Conservation (phyloP, 1,140 invertebrate genomes). For the Drosophila suzukii region DNA sequence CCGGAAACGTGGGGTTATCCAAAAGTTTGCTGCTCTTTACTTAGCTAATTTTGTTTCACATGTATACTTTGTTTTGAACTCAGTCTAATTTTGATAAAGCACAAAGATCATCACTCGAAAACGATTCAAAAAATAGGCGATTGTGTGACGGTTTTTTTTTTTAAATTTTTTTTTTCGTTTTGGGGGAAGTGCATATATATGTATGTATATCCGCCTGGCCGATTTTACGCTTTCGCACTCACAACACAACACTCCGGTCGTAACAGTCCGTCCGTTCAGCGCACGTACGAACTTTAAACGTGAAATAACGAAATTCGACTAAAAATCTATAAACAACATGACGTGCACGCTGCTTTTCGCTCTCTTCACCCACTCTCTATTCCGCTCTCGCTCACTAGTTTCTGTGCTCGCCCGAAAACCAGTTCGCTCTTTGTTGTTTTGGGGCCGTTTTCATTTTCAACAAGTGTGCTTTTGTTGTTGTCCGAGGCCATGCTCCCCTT, state of each 20-base stretch:
- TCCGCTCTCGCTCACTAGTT: conserved; percentile 35
- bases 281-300: conserved; percentile 80
- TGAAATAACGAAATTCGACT: conserved; percentile 84
- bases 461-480: conserved; percentile 83
- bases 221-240: conserved; percentile 49
- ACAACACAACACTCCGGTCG: conserved; percentile 55
- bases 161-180: background rate
- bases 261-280: conserved; percentile 70
- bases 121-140: conserved; percentile 31
- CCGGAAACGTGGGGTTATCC: conserved; percentile 10
- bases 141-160: background rate
- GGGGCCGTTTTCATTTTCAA: conserved; percentile 80
- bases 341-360: conserved; percentile 25
- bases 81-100: conserved; percentile 42
- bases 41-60: conserved; percentile 9
- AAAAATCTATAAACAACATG: conserved; percentile 84
- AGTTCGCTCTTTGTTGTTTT: conserved; percentile 62
- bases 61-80: conserved; percentile 21
- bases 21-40: conserved; percentile 4
- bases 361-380: conserved; percentile 25
- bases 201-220: conserved; percentile 22
- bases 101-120: conserved; percentile 35
- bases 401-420: conserved; percentile 52
- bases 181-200: conserved; percentile 4
- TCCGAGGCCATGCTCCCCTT: conserved; percentile 49